Conservation (phyloP, 2,113 vertebrate genomes). For the Sminthopsis crassicaudata region DNA sequence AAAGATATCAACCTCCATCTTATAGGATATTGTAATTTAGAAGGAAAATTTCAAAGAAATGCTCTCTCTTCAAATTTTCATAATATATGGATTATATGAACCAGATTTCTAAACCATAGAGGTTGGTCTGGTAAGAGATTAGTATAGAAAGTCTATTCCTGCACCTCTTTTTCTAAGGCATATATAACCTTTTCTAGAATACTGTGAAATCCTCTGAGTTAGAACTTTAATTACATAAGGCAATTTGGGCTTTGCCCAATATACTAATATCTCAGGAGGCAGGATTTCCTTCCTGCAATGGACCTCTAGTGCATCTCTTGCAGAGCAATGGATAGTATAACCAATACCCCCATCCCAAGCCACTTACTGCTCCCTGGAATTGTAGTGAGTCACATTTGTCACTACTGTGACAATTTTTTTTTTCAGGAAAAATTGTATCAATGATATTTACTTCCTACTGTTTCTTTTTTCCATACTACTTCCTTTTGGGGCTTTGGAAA, state of each 20-base stretch:
- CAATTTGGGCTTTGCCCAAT: not conserved
- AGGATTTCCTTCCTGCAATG: not conserved
- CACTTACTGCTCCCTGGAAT: not conserved
- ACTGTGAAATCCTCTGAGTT: not conserved
- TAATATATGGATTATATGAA: not conserved
- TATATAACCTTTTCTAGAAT: not conserved
- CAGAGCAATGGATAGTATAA: not conserved
- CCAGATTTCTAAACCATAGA: not conserved
- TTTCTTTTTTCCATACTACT: not conserved
- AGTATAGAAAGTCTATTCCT: not conserved
- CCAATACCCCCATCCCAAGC: not conserved
- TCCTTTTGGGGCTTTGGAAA: not conserved
- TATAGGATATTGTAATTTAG: not conserved
- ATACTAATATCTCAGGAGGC: not conserved
- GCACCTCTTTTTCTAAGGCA: not conserved
- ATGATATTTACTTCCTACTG: not conserved
- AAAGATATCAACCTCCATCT: not conserved
- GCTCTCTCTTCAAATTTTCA: not conserved
- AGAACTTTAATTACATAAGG: not conserved
- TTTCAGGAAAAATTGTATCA: not conserved
- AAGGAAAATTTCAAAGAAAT: constrained; percentile 8
- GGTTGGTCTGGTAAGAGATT: not conserved
- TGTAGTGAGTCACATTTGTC: too few relatives aligned
- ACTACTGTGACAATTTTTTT: not conserved
- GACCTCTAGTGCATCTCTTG: not conserved